phyloP scores from a whole-genome alignment of 2,797 vertebrate genomes.

The Agapornis canus region DNA sequence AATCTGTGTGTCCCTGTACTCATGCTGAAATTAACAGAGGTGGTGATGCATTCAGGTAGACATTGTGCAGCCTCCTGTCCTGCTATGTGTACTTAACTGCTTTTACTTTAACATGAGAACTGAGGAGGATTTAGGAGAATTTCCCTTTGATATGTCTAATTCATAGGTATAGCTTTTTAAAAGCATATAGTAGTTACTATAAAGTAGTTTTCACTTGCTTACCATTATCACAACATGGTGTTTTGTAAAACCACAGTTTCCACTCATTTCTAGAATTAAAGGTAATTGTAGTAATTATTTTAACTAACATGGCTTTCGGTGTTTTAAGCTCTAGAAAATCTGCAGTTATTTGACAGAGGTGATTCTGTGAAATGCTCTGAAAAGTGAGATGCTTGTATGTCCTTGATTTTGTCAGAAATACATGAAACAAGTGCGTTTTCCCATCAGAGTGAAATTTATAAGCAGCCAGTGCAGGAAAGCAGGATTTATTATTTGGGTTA shows the following conservation, averaged over 20 bases:
- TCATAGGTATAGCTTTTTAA: background rate
- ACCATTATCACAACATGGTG: background rate
- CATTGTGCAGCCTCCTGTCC: background rate
- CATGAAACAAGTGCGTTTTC: background rate
- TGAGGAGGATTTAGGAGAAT: background rate
- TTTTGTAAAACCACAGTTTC: background rate
- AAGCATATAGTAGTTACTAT: background rate
- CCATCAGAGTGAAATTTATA: background rate
- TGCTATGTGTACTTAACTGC: background rate
- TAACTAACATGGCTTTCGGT: background rate
- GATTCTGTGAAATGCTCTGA: background rate
- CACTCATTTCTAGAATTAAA: constrained; percentile 1
- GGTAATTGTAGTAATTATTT: background rate
- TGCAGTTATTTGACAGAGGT: background rate
- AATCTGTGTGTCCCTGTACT: background rate
- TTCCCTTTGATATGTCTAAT: background rate
- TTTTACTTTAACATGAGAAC: background rate
- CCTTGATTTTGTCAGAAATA: background rate
- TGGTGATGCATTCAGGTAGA: background rate
- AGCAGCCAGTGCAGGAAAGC: background rate
- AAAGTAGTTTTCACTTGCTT: background rate
- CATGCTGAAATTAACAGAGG: background rate
- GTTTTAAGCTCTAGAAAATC: background rate
- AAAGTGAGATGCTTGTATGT: background rate
- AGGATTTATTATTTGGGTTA: background rate